A percentile compares a stretch with the other conserved stretches of the same genome.
Conservation (phyloP, 2,113 vertebrate species). For the Periophthalmus modestus region DNA sequence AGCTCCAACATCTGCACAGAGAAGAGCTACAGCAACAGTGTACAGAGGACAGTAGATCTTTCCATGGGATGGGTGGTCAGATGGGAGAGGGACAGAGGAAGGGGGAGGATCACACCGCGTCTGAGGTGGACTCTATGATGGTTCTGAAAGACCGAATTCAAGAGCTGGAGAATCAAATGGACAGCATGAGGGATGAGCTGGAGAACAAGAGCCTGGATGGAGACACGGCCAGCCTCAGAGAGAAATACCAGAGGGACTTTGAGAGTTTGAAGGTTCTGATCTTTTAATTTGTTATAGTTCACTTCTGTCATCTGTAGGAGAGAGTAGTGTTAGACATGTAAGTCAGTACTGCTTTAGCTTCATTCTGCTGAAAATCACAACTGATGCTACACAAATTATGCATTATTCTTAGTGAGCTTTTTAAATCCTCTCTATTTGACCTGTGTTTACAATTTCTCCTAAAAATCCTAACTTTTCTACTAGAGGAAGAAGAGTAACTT, state of each 20-base stretch:
- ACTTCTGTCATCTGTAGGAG: conserved; percentile 20
- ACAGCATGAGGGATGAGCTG: conserved; percentile 89
- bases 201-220: conserved; percentile 88
- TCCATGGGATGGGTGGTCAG: conserved; percentile 12
- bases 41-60: conserved; percentile 64
- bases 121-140: conserved; percentile 76
- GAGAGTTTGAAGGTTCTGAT: conserved; percentile 94
- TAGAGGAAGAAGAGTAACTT: neutral
- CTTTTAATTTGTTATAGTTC: conserved; percentile 46
- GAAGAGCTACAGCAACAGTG: conserved; percentile 84
- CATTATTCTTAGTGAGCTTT: neutral
- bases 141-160: conserved; percentile 87
- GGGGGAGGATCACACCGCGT: conserved; percentile 24
- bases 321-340: conserved; percentile 24
- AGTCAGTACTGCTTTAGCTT: conserved; percentile 21
- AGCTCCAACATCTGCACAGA: conserved; percentile 82
- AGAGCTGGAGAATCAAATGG: conserved; percentile 92
- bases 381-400: neutral
- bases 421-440: neutral
- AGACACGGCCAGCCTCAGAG: conserved; percentile 81
- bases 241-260: conserved; percentile 97
- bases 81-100: conserved; percentile 44
- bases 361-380: conserved; percentile 17
- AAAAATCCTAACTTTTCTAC: neutral
- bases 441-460: conserved; percentile 26